Conservation (phyloP, 2,888 invertebrate genomes). For the Apotomis capreana region DNA sequence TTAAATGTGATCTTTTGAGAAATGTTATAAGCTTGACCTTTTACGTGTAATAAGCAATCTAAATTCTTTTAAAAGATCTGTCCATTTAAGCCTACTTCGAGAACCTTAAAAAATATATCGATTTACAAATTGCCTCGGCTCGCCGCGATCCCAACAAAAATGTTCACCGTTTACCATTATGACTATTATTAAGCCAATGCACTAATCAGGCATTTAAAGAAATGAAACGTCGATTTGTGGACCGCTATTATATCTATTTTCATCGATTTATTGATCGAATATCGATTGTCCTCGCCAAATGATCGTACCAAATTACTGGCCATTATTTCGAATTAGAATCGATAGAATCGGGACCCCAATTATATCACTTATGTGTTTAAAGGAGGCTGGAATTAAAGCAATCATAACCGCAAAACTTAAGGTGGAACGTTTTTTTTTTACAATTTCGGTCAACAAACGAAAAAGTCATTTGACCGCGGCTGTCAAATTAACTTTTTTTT, state of each 20-base stretch:
- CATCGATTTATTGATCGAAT: slow-evolving; percentile 83
- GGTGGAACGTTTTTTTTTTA: slow-evolving; percentile 52
- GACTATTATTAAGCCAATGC: slow-evolving; percentile 79
- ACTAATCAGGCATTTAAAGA: slow-evolving; percentile 82
- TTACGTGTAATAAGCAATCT: neutral
- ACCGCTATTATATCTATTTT: slow-evolving; percentile 80
- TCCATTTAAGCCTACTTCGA: neutral
- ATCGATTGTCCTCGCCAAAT: slow-evolving; percentile 83
- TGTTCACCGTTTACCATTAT: slow-evolving; percentile 76
- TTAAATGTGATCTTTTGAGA: neutral
- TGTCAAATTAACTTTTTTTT: slow-evolving; percentile 51
- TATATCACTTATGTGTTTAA: slow-evolving; percentile 84
- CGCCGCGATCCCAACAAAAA: slow-evolving; percentile 60
- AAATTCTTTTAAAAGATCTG: neutral
- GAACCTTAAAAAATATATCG: slow-evolving; percentile 32
- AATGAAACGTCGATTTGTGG: slow-evolving; percentile 79
- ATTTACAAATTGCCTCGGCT: slow-evolving; percentile 51
- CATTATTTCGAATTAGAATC: slow-evolving; percentile 82
- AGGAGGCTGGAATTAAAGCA: slow-evolving; percentile 75
- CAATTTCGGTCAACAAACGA: slow-evolving; percentile 42
- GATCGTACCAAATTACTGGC: slow-evolving; percentile 79
- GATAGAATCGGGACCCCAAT: slow-evolving; percentile 81
- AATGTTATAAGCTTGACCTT: neutral
- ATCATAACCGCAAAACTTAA: slow-evolving; percentile 70
- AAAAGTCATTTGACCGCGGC: slow-evolving; percentile 51